These are phyloP conservation scores for Vulpes vulpes DNA, from an alignment of 2,113 vertebrate genomes.

Conservation along the genomic window DNA sequence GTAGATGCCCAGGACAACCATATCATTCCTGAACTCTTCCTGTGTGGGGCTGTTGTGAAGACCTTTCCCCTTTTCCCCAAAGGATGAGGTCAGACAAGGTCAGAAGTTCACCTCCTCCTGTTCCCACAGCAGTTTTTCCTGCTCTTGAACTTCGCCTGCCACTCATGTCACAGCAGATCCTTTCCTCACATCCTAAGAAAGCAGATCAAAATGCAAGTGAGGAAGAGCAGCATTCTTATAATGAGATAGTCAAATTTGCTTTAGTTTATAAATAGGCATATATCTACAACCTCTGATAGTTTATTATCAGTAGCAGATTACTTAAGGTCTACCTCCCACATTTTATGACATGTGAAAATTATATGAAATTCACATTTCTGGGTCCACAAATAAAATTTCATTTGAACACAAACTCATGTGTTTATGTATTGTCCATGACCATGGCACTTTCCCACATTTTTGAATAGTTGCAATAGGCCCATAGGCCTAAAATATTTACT, in stretches of 20 bases:
- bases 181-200: not conserved
- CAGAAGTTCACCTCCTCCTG: not conserved
- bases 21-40: not conserved
- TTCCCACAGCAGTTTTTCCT: not conserved
- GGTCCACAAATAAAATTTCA: not conserved
- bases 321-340: not conserved
- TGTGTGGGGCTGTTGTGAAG: not conserved
- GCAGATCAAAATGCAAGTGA: not conserved
- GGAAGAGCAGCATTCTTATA: not conserved
- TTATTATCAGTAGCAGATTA: conserved; percentile 58
- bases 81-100: not conserved
- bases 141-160: not conserved
- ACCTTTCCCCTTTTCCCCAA: not conserved
- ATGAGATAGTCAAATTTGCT: not conserved
- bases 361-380: not conserved
- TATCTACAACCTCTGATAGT: not conserved
- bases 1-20: too few relatives aligned
- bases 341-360: conserved; percentile 1
- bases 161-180: not conserved
- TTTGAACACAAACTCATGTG: not conserved
- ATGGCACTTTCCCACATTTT: not conserved
- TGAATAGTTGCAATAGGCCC: not conserved
- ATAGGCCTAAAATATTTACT: conserved; percentile 12
- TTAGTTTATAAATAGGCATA: conserved; percentile 22
- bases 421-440: not conserved